phyloP scores from a whole-genome alignment of 2,888 invertebrate species.

The Mythimna ferrago region DNA sequence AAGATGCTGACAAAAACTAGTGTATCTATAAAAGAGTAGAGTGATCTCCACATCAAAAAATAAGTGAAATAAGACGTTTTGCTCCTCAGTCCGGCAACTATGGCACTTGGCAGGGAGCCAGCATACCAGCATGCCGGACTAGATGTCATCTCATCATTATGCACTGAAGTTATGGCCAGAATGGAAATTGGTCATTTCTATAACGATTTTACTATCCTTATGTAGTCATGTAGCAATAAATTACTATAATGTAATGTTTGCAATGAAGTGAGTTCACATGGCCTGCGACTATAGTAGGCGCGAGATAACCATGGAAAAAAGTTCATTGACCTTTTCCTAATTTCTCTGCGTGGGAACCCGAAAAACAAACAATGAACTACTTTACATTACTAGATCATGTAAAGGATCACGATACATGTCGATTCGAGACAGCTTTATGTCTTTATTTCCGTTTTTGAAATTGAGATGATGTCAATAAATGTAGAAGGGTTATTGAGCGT shows the following conservation, averaged over 20 bases:
- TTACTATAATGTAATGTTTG: slow-evolving; percentile 22
- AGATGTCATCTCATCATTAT: slow-evolving; percentile 34
- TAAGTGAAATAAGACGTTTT: slow-evolving; percentile 11
- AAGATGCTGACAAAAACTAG: too few relatives aligned
- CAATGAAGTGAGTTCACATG: neutral
- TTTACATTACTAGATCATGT: too few relatives aligned
- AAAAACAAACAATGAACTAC: too few relatives aligned
- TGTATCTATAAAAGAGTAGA: neutral
- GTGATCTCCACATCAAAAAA: neutral
- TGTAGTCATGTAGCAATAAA: slow-evolving; percentile 2
- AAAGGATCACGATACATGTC: too few relatives aligned
- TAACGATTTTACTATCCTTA: slow-evolving; percentile 18
- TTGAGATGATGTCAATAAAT: too few relatives aligned
- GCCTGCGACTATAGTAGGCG: too few relatives aligned
- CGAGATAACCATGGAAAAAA: too few relatives aligned
- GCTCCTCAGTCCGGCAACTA: slow-evolving; percentile 2
- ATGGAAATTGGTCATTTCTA: slow-evolving; percentile 45
- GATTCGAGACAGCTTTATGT: too few relatives aligned
- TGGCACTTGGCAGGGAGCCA: slow-evolving; percentile 33
- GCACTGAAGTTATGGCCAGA: slow-evolving; percentile 28
- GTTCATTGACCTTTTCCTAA: too few relatives aligned
- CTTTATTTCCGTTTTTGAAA: too few relatives aligned
- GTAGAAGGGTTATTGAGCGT: too few relatives aligned
- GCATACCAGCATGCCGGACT: slow-evolving; percentile 21
- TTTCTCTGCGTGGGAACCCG: too few relatives aligned